A percentile compares a stretch with the other conserved stretches of the same genome.
These are phyloP conservation scores for Hormaphis cornu DNA, from an alignment of 1,140 invertebrate genomes.

Conservation along the genomic window DNA sequence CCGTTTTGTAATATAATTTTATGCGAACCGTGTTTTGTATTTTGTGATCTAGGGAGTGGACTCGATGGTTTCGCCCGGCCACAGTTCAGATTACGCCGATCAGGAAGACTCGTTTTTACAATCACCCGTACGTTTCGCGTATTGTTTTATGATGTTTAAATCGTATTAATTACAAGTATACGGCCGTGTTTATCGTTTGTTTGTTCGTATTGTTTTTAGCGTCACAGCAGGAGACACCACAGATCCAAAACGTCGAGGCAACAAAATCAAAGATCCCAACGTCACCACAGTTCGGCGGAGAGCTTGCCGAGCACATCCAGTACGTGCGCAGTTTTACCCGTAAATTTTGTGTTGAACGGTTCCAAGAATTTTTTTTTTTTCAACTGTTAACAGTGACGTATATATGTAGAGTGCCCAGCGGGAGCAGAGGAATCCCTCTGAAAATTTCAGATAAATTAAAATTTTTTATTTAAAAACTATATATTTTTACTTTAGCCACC, in stretches of 20 bases:
- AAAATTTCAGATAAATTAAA: too few relatives aligned
- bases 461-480: too few relatives aligned
- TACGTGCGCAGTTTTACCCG: too few relatives aligned
- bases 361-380: too few relatives aligned
- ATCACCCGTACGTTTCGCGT: conserved; percentile 35
- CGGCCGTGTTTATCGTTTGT: conserved; percentile 24
- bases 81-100: conserved; percentile 70
- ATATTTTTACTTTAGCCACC: too few relatives aligned
- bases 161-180: conserved; percentile 31
- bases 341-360: too few relatives aligned
- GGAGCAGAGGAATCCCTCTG: too few relatives aligned
- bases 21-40: background rate
- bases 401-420: too few relatives aligned
- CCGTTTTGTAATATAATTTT: too few relatives aligned
- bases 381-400: too few relatives aligned
- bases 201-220: conserved; percentile 18
- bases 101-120: conserved; percentile 60
- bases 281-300: conserved; percentile 69
- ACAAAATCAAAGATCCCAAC: conserved; percentile 34
- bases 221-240: conserved; percentile 3
- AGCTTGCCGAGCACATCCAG: conserved; percentile 75
- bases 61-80: conserved; percentile 47
- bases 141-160: too few relatives aligned
- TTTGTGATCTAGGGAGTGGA: conserved; percentile 37
- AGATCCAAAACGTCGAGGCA: conserved; percentile 17